Evolutionary conservation across 2,888 invertebrate genomes (phyloP), one percentile per base, ranked within the genome.

Genomic region (Apeira syringaria): DNA sequence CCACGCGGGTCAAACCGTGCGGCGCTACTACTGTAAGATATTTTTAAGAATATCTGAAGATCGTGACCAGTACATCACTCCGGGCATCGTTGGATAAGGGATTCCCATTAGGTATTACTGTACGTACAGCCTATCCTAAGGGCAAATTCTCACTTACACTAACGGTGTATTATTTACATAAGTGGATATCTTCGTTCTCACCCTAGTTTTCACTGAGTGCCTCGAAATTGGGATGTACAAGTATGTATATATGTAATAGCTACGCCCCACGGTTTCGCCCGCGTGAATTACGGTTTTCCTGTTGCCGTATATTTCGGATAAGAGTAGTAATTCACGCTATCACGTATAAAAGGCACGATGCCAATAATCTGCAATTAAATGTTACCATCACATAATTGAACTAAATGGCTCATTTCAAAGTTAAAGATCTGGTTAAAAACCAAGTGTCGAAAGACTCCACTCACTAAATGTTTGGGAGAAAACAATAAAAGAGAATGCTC

Each of bases 41-140:
- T n/a, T n/a, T n/a, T n/a, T n/a, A n/a, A n/a, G n/a, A n/a, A n/a
- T n/a, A n/a, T n/a, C n/a, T n/a, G n/a, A n/a, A n/a, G n/a, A n/a
- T n/a, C 68, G 68, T 68, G 69, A 67, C 64, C 41, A 35, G 35
- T 24, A 43, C 47, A 50, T 52, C 50, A 52, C 65, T 62, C 12
- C 44, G 25, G 64, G 64, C 62, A 28, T 47, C 41, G 38, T 39
- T 50, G 48, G 59, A 56, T 59, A 52, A 42, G 37, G 37, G 31
- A 24, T 50, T 50, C 55, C 51, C 48, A 59, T 50, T 57, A 42
- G 24, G 20, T 31, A 40, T 15, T 33, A 32, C 30, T 31, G 29
- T 32, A 53, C 45, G 8, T 17, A 18, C 27, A 11, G 11, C 27
- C 31, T 13, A 31, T 25, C 45, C 39, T 46, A 18, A 46, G 35